Percentiles rank a stretch among this genome's conserved stretches.
phyloP scores from a whole-genome alignment of 2,113 vertebrate genomes.

The Dicaeum eximium region DNA sequence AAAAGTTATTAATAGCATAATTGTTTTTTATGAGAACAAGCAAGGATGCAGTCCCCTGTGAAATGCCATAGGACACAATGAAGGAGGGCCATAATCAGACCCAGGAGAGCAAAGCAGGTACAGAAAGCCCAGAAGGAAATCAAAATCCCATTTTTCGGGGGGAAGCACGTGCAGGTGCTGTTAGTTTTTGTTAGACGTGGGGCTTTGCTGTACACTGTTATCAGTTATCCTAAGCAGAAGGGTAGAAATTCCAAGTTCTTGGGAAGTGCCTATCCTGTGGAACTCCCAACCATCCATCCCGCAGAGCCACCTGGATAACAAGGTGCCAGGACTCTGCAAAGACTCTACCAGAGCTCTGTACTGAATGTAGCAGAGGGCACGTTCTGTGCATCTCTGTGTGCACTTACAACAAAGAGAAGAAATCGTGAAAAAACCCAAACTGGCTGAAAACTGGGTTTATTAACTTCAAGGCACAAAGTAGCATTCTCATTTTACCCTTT shows the following conservation, averaged over 20 bases:
- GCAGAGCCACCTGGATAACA: background rate
- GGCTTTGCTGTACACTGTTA: background rate
- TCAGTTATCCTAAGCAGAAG: background rate
- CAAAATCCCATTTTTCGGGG: background rate
- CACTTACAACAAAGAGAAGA: background rate
- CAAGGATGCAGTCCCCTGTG: background rate
- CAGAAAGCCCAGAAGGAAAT: background rate
- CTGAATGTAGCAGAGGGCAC: background rate
- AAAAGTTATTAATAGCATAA: background rate
- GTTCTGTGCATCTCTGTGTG: background rate
- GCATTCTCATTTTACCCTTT: background rate
- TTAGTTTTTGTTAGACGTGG: background rate
- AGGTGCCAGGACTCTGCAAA: background rate
- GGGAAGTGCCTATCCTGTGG: background rate
- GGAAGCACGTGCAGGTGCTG: background rate
- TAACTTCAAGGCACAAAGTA: background rate
- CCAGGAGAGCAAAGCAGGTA: background rate
- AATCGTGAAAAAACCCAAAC: background rate
- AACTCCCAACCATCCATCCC: rapidly evolving
- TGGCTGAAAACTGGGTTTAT: background rate
- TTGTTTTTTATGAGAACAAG: background rate
- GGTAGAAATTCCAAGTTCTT: background rate
- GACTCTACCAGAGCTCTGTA: background rate
- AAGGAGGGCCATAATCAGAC: background rate
- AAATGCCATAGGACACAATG: background rate